Percentiles rank a stretch among this genome's conserved stretches.
Evolutionary conservation across 2,888 invertebrate genomes (phyloP).

Genomic region (Cremastinae sp.): DNA sequence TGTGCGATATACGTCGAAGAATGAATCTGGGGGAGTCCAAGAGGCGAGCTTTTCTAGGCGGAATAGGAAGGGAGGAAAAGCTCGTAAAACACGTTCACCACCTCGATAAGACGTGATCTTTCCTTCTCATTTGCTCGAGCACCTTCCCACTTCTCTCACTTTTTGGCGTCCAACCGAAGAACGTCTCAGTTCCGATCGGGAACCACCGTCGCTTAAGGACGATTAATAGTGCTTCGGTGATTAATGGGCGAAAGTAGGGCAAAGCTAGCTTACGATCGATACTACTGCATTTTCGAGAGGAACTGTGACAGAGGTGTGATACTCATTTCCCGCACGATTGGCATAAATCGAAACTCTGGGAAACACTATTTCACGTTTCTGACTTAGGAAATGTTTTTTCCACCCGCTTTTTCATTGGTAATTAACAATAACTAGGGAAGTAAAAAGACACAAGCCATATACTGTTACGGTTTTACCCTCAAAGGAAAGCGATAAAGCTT

Average conservation of each 20-base stretch:
- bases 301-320: conserved; percentile 14
- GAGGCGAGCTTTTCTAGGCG: conserved; percentile 23
- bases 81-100: conserved; percentile 25
- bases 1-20: conserved; percentile 22
- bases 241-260: conserved; percentile 66
- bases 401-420: background rate
- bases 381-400: background rate
- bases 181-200: conserved; percentile 58
- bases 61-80: conserved; percentile 3
- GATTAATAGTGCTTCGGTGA: conserved; percentile 71
- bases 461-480: background rate
- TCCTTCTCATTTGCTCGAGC: background rate
- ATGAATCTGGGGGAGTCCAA: conserved; percentile 25
- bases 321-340: conserved; percentile 10
- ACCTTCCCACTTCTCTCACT: conserved; percentile 12
- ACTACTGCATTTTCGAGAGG: conserved; percentile 18
- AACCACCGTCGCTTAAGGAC: conserved; percentile 67
- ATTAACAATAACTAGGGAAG: conserved; percentile 4
- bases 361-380: background rate
- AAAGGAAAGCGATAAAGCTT: conserved; percentile 25
- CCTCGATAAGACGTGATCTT: conserved; percentile 14
- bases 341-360: background rate
- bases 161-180: conserved; percentile 38
- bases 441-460: conserved; percentile 3
- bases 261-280: conserved; percentile 64